Base-by-base conservation (phyloP, 2,113 vertebrate genomes). In the Gymnarchus niloticus region DNA sequence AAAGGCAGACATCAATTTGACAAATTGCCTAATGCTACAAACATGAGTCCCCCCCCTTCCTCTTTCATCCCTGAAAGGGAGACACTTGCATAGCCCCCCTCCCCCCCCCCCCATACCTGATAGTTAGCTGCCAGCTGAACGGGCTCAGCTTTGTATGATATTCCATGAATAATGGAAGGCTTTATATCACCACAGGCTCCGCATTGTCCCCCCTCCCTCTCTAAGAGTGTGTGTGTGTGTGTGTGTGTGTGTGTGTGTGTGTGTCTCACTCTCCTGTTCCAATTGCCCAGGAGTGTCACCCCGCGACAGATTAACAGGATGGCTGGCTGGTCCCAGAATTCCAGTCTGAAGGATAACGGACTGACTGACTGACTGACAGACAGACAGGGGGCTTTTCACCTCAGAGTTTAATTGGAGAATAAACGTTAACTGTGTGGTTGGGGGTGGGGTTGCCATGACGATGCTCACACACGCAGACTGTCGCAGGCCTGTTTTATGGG, bases 101-200 rank as follows among this genome's bases (percentile, higher is more conserved):
- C 28, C 80, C 77, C 77, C 56, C 25, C 46, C 28, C 37, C 19
- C 85, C 56, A 9, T 80, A 80, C 85, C 85, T 85, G 85, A 85
- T 54, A 76, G 49, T 51, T 46, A 6, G 61, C 61, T 37, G 56
- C 59, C 59, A 49, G 51, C n/a, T 23, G 54, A 59, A n/a, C 23
- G 85, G 12, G 76, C 57, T 85, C 54, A 23, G 37, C 85, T 81
- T 49, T 80, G 44, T 44, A 48, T 69, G 82, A 81, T 41, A 48
- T 41, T 44, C 77, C 54, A 90, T 90, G 86, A 90, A 89, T 90
- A 89, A 90, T 89, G 81, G 84, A 89, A 80, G 9, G 51, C 49
- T 25, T 73, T 82, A 56, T 86, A 85, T 57, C 69, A 61, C 80
- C 83, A 83, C 85, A 83, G 86, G 78, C 86, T 56, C 19, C 37